phyloP scores from a whole-genome alignment of 2,888 invertebrate genomes.

The Folsomia candida region DNA sequence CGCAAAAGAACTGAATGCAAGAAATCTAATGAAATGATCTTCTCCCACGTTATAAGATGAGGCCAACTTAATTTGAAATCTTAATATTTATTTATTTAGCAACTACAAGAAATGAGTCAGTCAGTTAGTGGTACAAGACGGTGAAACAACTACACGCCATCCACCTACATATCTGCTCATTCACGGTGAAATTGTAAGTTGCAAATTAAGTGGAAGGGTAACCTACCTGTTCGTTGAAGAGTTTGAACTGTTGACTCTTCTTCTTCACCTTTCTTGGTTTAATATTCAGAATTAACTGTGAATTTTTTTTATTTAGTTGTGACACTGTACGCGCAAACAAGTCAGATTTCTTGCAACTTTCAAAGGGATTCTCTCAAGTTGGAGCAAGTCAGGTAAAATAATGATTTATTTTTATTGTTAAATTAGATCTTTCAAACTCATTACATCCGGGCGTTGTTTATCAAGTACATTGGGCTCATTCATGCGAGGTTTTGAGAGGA shows the following conservation, averaged over 20 bases:
- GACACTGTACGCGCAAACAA: neutral
- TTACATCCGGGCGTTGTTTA: neutral
- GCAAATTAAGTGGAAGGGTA: neutral
- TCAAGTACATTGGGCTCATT: neutral
- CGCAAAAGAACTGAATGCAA: neutral
- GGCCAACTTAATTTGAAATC: neutral
- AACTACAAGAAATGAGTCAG: constrained; percentile 24
- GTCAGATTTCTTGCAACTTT: neutral
- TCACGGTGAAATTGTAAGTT: constrained; percentile 7
- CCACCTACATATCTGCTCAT: constrained; percentile 11
- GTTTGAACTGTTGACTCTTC: constrained; percentile 1
- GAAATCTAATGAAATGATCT: neutral
- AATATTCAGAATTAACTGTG: constrained; percentile 23
- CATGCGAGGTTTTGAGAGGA: neutral
- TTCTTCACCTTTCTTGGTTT: constrained; percentile 9
- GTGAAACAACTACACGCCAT: constrained; percentile 20
- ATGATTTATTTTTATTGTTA: neutral
- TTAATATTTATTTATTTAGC: constrained; percentile 12
- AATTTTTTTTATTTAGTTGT: neutral
- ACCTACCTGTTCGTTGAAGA: constrained; percentile 11
- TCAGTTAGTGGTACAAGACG: constrained; percentile 35
- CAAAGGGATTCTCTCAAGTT: too few relatives aligned
- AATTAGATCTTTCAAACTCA: too few relatives aligned
- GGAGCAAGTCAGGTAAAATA: neutral
- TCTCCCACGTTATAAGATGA: too few relatives aligned